Conservation (phyloP, 2,113 vertebrate species). For the Nothoprocta pentlandii region DNA sequence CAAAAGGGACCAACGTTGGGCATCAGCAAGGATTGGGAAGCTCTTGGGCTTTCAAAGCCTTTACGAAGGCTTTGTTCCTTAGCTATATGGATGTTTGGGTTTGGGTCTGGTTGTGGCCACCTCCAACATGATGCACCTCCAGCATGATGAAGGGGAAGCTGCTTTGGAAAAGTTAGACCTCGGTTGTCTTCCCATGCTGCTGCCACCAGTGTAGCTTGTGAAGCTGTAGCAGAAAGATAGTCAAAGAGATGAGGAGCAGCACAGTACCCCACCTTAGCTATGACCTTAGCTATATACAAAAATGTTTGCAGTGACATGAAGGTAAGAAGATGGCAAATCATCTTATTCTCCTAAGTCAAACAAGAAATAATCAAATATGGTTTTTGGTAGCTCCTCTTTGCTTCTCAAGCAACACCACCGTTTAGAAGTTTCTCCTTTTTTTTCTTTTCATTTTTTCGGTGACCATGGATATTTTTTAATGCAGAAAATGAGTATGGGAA, state of each 20-base stretch:
- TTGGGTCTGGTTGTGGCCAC: neutral
- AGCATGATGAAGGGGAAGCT: too few species aligned
- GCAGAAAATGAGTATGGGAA: neutral
- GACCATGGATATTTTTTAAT: neutral
- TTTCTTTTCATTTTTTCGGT: neutral
- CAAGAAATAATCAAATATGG: rapidly evolving
- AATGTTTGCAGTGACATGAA: too few species aligned
- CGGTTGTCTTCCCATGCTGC: neutral
- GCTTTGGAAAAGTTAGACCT: neutral
- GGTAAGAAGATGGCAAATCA: neutral
- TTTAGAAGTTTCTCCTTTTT: neutral
- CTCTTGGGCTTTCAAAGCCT: neutral
- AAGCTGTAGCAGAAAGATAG: neutral
- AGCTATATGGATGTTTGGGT: too few species aligned
- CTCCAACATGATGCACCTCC: neutral
- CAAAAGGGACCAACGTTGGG: neutral
- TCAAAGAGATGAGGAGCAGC: neutral
- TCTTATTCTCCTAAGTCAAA: neutral
- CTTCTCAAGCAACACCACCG: neutral
- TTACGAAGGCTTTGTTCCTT: neutral
- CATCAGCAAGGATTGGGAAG: neutral
- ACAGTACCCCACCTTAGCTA: neutral
- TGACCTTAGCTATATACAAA: neutral
- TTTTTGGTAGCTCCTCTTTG: neutral
- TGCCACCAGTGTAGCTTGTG: neutral